Conservation (phyloP, 2,113 vertebrate species). For the Probosciger aterrimus region DNA sequence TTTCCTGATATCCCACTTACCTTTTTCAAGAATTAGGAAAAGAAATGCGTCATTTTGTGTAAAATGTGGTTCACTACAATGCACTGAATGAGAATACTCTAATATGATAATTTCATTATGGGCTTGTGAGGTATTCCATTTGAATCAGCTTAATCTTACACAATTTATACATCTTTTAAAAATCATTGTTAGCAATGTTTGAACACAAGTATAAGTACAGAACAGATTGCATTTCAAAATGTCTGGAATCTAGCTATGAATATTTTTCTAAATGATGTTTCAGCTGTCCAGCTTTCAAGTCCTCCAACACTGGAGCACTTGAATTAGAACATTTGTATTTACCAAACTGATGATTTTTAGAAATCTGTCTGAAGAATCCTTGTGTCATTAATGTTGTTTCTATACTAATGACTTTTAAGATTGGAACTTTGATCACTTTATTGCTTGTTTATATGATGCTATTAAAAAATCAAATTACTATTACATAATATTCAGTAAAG, state of each 20-base stretch:
- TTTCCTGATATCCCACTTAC: background rate
- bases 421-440: background rate
- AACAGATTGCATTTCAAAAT: slow-evolving; percentile 14
- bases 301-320: background rate
- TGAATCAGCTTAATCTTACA: background rate
- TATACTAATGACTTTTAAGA: background rate
- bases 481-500: background rate
- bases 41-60: background rate
- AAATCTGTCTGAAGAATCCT: background rate
- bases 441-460: background rate
- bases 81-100: background rate
- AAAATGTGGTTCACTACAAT: background rate
- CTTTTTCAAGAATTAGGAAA: background rate
- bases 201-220: background rate
- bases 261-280: background rate
- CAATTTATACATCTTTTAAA: slow-evolving; percentile 5
- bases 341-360: background rate
- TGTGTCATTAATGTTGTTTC: background rate
- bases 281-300: slow-evolving; percentile 22
- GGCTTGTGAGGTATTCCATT: background rate
- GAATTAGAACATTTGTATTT: background rate
- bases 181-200: background rate
- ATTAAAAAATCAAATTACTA: background rate
- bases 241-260: background rate
- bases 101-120: background rate